Conservation (phyloP, 2,888 invertebrate species). For the Pristionchus arcanus region DNA sequence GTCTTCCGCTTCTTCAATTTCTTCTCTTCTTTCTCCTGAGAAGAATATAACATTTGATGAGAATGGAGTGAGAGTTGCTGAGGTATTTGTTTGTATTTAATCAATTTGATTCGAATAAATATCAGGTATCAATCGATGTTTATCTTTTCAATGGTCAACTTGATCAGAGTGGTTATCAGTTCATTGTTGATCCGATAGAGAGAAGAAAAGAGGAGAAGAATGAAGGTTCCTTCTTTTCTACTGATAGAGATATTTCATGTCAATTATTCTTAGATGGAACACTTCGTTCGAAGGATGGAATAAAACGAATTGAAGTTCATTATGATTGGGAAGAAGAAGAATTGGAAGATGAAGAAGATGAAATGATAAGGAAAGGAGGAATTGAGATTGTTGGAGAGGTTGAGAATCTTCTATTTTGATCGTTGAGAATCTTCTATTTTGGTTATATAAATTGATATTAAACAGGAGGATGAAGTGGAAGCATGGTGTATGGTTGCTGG, state of each 20-base stretch:
- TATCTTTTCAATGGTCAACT: conserved; percentile 28
- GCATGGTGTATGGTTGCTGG: neutral
- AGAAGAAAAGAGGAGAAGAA: neutral
- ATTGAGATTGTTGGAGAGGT: conserved; percentile 24
- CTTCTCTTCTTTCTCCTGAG: conserved; percentile 33
- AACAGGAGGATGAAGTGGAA: neutral
- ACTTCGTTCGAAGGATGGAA: neutral
- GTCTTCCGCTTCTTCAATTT: conserved; percentile 19
- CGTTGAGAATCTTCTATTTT: too few species aligned
- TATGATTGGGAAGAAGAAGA: conserved; percentile 40
- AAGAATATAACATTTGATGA: neutral
- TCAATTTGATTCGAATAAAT: neutral
- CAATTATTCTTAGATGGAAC: neutral
- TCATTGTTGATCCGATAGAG: conserved; percentile 40
- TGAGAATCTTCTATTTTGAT: too few species aligned
- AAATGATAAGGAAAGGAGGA: neutral
- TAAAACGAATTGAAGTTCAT: conserved; percentile 24
- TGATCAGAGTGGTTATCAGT: conserved; percentile 28
- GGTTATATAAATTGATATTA: neutral
- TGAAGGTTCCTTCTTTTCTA: neutral
- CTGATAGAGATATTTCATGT: neutral
- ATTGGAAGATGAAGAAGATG: conserved; percentile 35
- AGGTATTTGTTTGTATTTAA: neutral
- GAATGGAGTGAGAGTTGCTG: neutral
- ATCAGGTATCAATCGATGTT: conserved; percentile 28